Evolutionary conservation across 2,113 vertebrate genomes (phyloP), one percentile per base, ranked within the genome.

Genomic region (Glaucomys volans): DNA sequence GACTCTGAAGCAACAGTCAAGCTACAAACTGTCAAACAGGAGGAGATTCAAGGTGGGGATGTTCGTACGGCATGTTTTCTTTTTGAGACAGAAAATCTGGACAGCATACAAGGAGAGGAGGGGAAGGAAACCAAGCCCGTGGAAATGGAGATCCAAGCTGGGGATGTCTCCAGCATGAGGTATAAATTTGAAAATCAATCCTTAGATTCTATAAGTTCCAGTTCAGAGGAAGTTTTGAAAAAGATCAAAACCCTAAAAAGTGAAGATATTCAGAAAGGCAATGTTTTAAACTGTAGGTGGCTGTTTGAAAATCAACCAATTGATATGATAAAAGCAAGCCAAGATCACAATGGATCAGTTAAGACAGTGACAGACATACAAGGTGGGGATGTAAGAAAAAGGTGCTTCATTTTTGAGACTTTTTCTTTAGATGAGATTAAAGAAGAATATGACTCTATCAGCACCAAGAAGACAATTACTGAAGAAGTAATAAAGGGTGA

Each of bases 331-430:
- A 97, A 98, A 59, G 98, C 99, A 91, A 98, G 91, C 82, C 89
- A 98, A 80, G 98, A 98, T 67, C 97, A 98, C 79, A 96, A 94
- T 10, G 95, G 97, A 69, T 97, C 92, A 76, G 90, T 97, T 40
- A 99, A 98, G 74, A 99, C 98, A 16, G 98, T 99, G 62, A 99
- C 94, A 44, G 99, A 99, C 64, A 98, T 99, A 81, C 99, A 99
- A 96, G 99, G 99, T 95, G 99, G 99, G 2, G 97, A 99, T 97
- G 99, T 99, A 37, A 98, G 98, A 95, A 99, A 99, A 86, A 97
- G 99, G 0, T 99, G 99, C 86, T 99, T 99, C 76, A 98, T 99
- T 97, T 99, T 99, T 98, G 99, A 99, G 97, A 99, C 99, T 0
- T 99, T 97, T 97, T 99, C 99, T 52, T 98, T 99, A 90, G 99